These are phyloP conservation scores for Drosophila tsacasi DNA, from an alignment of 1,140 invertebrate genomes.

Conservation along the genomic window DNA sequence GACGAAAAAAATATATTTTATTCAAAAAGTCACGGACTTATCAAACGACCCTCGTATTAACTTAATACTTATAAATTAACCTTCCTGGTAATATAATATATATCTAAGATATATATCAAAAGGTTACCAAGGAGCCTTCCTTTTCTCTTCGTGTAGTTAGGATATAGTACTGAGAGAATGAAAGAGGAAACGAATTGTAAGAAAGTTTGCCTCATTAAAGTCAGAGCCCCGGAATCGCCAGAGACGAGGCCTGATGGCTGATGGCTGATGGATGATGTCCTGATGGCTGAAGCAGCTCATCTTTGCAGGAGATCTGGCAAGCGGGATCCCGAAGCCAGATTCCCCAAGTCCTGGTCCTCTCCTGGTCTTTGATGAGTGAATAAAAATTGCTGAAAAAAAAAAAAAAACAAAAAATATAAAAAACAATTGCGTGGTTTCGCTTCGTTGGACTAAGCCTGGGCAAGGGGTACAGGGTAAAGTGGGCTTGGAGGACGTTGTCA, in stretches of 20 bases:
- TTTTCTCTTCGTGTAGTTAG: background rate
- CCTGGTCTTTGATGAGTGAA: constrained; percentile 15
- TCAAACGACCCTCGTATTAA: too few relatives aligned
- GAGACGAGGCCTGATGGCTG: constrained; percentile 39
- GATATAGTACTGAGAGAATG: background rate
- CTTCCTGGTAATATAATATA: background rate
- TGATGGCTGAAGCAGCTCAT: constrained; percentile 5
- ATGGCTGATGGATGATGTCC: constrained; percentile 31
- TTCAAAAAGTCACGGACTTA: too few relatives aligned
- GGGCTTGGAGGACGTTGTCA: constrained; percentile 45
- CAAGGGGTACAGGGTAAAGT: background rate
- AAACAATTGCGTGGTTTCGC: constrained; percentile 61
- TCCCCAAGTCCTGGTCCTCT: background rate
- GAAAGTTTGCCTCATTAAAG: constrained; percentile 48
- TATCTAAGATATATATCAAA: background rate
- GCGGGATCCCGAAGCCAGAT: constrained; percentile 2
- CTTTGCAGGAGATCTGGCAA: constrained; percentile 1
- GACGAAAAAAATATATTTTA: too few relatives aligned
- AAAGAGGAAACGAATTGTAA: background rate
- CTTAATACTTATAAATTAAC: background rate
- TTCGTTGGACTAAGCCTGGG: constrained; percentile 25
- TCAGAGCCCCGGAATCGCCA: constrained; percentile 32
- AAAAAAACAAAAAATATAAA: constrained; percentile 2
- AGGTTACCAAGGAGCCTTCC: background rate
- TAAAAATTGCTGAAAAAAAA: constrained; percentile 11